Conservation (phyloP, 1,140 invertebrate species). For the Drosophila ananassae region DNA sequence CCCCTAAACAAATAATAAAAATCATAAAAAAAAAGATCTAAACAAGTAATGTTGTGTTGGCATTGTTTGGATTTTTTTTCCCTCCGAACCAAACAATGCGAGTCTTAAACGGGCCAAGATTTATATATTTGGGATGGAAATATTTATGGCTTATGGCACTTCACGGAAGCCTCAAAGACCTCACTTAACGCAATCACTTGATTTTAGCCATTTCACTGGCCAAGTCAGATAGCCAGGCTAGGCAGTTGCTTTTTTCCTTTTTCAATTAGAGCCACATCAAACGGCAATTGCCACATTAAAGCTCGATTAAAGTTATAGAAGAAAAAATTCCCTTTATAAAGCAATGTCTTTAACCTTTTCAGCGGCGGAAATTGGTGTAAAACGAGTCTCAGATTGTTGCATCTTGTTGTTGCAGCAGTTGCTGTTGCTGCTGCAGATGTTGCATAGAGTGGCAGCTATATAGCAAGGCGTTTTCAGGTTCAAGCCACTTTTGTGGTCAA, state of each 20-base stretch:
- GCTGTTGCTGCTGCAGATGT: slow-evolving; percentile 30
- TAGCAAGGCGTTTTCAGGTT: slow-evolving; percentile 75
- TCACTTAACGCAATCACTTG: slow-evolving; percentile 28
- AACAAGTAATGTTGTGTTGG: slow-evolving; percentile 56
- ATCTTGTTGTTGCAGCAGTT: slow-evolving; percentile 7
- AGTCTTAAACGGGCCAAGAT: slow-evolving; percentile 25
- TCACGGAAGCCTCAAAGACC: slow-evolving; percentile 27
- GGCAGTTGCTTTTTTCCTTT: slow-evolving; percentile 57
- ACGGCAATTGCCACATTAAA: slow-evolving; percentile 75
- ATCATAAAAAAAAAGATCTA: slow-evolving; percentile 31
- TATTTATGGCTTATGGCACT: slow-evolving; percentile 18
- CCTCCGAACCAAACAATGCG: slow-evolving; percentile 4
- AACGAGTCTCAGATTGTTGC: slow-evolving; percentile 66
- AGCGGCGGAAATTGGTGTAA: slow-evolving; percentile 76
- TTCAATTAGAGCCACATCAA: slow-evolving; percentile 67
- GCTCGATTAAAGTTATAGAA: slow-evolving; percentile 67
- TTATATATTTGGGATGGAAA: slow-evolving; percentile 27
- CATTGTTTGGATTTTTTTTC: slow-evolving; percentile 35
- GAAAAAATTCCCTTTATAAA: slow-evolving; percentile 54
- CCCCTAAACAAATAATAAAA: slow-evolving; percentile 43
- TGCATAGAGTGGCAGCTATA: slow-evolving; percentile 52
- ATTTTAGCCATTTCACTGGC: slow-evolving; percentile 41
- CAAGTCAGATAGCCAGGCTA: background rate
- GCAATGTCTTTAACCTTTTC: slow-evolving; percentile 74
- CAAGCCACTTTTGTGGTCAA: slow-evolving; percentile 67